phyloP scores from a whole-genome alignment of 2,888 invertebrate species.

The Chrysolina haemoptera region DNA sequence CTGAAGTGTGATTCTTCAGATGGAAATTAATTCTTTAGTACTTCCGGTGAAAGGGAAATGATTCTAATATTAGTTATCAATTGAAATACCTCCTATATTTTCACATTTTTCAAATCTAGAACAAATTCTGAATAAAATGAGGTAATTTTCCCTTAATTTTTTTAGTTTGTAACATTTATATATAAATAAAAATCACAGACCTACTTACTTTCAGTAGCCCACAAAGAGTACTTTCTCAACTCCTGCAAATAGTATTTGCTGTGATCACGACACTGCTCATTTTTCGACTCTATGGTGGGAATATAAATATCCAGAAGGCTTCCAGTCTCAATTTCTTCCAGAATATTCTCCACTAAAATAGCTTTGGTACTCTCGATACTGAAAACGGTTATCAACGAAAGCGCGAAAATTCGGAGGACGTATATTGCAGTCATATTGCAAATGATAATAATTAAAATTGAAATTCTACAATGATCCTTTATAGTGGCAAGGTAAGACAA shows the following conservation, averaged over 20 bases:
- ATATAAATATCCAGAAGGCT: slow-evolving; percentile 43
- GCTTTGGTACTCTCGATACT: neutral
- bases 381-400: neutral
- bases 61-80: too few species aligned
- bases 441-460: neutral
- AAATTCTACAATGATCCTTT: neutral
- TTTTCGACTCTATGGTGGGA: slow-evolving; percentile 47
- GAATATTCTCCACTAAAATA: slow-evolving; percentile 15
- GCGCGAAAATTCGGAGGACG: neutral
- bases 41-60: too few species aligned
- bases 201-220: slow-evolving; percentile 58
- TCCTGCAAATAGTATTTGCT: slow-evolving; percentile 53
- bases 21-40: too few species aligned
- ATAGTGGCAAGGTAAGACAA: neutral
- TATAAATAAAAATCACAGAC: neutral
- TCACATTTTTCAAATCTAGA: too few species aligned
- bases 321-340: slow-evolving; percentile 33
- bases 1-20: too few species aligned
- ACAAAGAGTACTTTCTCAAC: slow-evolving; percentile 51
- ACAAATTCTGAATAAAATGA: too few species aligned
- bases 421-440: neutral
- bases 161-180: too few species aligned
- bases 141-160: too few species aligned
- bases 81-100: too few species aligned
- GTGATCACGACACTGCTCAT: slow-evolving; percentile 51